Base-by-base conservation (phyloP, 2,888 invertebrate genomes). In the Halictus ligatus region DNA sequence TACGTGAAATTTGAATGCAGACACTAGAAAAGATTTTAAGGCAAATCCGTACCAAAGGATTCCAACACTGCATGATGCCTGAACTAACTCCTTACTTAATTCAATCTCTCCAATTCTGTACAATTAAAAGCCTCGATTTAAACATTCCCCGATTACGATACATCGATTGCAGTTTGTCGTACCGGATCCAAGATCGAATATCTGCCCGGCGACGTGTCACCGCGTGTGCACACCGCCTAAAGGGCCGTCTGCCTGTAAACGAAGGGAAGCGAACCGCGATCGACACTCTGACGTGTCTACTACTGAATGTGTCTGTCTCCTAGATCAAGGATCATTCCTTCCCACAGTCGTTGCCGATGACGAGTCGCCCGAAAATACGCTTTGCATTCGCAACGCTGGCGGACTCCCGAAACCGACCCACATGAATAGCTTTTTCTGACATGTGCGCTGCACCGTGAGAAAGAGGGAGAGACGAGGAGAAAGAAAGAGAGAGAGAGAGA, bases 301-400 rank as follows among this genome's bases (percentile, higher is more conserved):
- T 15, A 1, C 10, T 8, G 10, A 58, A 3, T 7, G 18, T 13
- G 4, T 64, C 29, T 18, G 29, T 29, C 64, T 29, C 29, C 29
- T 64, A 64, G 64, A 64, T 64, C 64, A 29, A 29, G 29, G 64
- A 64, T 64, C 64, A 46, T 50, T 64, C 80, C 80, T 80, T 54
- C 75, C 84, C 81, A 83, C 54, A 79, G 81, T 82, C 83, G 80
- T 78, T 78, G 78, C 74, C 64, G 64, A 64, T 64, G 64, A 64
- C 64, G 64, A 64, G 29, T 64, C 64, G 29, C 29, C 64, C 64
- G 64, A 64, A 29, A 64, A 64, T 64, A 64, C 64, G 64, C 64
- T 69, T 54, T 74, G 77, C 77, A 78, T 75, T 60, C 77, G 77
- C 80, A 64, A 64, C 64, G 64, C 74, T 73, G 79, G 64, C 64